Conservation (phyloP, 2,888 invertebrate genomes). For the Torymus aiolomorphi region DNA sequence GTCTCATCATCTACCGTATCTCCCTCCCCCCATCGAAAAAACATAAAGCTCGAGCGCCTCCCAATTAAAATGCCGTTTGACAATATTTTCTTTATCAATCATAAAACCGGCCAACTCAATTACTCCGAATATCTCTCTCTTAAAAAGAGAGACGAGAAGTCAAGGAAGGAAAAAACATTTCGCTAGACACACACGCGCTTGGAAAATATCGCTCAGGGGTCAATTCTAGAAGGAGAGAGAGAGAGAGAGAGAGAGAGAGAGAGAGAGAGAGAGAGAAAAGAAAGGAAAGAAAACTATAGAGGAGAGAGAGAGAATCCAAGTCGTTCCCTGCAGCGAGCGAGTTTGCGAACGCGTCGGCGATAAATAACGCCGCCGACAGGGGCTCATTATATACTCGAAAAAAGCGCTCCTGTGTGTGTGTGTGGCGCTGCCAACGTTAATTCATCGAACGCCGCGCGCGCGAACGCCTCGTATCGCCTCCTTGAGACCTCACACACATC, state of each 20-base stretch:
- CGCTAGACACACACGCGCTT: not conserved
- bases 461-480: constrained; percentile 18
- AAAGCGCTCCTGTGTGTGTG: not conserved
- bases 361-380: constrained; percentile 49
- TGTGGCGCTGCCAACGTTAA: constrained; percentile 24
- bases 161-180: not conserved
- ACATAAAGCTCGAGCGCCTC: no score
- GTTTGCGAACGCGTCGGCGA: not conserved
- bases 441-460: constrained; percentile 43
- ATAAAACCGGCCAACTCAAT: constrained; percentile 34
- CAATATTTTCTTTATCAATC: constrained; percentile 28
- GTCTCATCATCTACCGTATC: no score
- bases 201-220: constrained; percentile 39
- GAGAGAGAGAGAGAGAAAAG: not conserved
- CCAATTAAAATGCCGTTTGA: constrained; percentile 15
- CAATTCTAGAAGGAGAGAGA: constrained; percentile 12
- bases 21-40: no score
- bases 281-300: not conserved
- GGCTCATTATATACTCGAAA: constrained; percentile 47
- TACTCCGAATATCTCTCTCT: not conserved
- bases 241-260: not conserved
- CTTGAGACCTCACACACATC: not conserved
- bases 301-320: not conserved
- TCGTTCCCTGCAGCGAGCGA: not conserved
- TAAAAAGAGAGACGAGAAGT: not conserved